phyloP scores from a whole-genome alignment of 2,113 vertebrate species.

The Cygnus buccinator region DNA sequence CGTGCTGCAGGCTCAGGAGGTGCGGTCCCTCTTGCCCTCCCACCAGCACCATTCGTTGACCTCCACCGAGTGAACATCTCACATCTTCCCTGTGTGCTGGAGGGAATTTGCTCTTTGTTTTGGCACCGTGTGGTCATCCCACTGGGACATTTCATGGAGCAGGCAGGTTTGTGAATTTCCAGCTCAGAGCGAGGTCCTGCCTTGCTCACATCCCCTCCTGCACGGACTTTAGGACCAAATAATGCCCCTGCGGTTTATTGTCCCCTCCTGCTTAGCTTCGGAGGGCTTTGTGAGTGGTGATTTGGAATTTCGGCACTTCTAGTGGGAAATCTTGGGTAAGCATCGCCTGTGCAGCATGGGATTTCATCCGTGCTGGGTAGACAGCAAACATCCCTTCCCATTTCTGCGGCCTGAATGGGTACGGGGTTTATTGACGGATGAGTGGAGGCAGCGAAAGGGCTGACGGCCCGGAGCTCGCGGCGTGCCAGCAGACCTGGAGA shows the following conservation, averaged over 20 bases:
- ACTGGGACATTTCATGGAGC: background rate
- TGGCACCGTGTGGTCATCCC: accelerated
- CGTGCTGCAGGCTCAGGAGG: background rate
- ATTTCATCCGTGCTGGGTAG: slow-evolving; percentile 31
- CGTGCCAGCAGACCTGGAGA: slow-evolving; percentile 64
- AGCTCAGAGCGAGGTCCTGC: background rate
- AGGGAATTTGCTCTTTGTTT: background rate
- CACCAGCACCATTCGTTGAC: background rate
- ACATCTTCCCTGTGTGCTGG: accelerated
- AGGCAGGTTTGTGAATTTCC: background rate
- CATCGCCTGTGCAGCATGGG: background rate
- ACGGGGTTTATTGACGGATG: slow-evolving; percentile 56
- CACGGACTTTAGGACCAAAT: background rate
- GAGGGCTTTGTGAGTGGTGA: accelerated
- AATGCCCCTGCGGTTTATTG: background rate
- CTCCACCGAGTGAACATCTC: background rate
- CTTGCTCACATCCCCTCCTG: background rate
- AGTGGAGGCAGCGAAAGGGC: slow-evolving; percentile 62
- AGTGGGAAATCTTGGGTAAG: background rate
- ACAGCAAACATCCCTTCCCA: background rate
- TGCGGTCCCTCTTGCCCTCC: background rate
- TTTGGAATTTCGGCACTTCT: background rate
- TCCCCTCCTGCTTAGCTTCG: background rate
- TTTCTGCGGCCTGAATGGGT: slow-evolving; percentile 27
- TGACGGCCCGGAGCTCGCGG: slow-evolving; percentile 44